Conservation (phyloP, 2,797 vertebrate species). For the Tapera naevia region DNA sequence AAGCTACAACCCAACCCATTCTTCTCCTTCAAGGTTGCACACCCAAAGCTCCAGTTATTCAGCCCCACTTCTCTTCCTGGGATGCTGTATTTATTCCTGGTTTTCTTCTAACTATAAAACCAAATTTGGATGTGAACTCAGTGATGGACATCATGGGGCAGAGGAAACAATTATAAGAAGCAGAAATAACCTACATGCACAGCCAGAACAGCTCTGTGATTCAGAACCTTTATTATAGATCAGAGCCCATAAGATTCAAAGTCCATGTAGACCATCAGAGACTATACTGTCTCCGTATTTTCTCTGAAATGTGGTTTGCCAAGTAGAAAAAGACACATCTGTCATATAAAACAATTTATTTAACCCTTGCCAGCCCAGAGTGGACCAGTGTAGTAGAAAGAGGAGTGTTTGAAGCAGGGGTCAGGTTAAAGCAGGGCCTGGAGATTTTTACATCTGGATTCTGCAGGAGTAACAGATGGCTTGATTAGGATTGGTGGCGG, state of each 20-base stretch:
- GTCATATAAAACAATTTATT: background rate
- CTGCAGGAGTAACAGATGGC: background rate
- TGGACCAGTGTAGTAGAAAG: background rate
- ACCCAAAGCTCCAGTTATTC: background rate
- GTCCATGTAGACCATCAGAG: background rate
- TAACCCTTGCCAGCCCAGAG: background rate
- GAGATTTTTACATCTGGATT: background rate
- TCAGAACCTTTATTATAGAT: conserved; percentile 1
- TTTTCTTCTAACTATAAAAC: background rate
- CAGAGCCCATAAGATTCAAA: conserved; percentile 30
- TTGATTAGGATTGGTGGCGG: background rate
- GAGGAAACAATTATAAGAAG: background rate
- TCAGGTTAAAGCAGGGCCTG: background rate
- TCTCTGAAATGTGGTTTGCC: background rate
- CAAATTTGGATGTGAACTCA: background rate
- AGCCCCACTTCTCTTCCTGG: background rate
- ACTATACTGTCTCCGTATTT: background rate
- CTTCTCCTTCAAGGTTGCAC: background rate
- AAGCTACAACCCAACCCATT: background rate
- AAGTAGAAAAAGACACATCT: background rate
- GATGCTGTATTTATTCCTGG: background rate
- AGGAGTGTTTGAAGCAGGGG: background rate
- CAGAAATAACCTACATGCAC: conserved; percentile 13
- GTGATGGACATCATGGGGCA: background rate
- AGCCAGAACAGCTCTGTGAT: background rate